Evolutionary conservation across 2,888 invertebrate species (phyloP), one percentile per base, ranked within the genome.

Genomic region (Eurytoma californica): DNA sequence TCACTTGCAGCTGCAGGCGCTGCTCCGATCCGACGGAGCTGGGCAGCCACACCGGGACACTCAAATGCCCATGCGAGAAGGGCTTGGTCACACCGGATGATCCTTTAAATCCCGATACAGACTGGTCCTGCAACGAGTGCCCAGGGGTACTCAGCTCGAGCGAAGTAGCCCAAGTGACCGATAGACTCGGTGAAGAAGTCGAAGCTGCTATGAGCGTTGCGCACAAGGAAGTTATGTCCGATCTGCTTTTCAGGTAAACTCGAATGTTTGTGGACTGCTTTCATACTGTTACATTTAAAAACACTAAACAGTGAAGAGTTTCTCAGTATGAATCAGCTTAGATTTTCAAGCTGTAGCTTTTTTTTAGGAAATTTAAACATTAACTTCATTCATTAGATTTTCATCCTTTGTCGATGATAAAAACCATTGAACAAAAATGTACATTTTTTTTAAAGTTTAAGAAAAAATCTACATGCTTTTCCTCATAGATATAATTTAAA

Each of bases 1-100:
- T 97, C 84, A 89, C 92, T 0, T 97, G 97, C 83, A 91, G 91
- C 83, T 97, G 97, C 87, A 87, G 91, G 72, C 92, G 97, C 82
- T 97, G 97, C 84, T 89, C 91, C 57, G 96, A 97, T 89, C 94
- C 95, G n/a, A 95, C 95, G 0, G 97, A 97, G 89, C 88, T 95
- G 28, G 95, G 94, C 0, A 95, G 95, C 0, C 93, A 94, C 86
- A 90, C 96, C 57, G 94, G 95, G 83, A 94, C 94, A 0, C 91
- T 95, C 85, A 93, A 92, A 86, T 95, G 95, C 85, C 90, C 92
- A 1, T 95, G 95, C 83, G 93, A 92, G 77, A 84, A 84, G 0
- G 96, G 95, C 14, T 91, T 92, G 5, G 95, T 96, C 85, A 88
- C 95, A 51, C 94, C 96, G 0, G 91, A 93, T 81, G 92, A 95